phyloP scores from a whole-genome alignment of 2,888 invertebrate genomes.

The Eucriotettix oculatus region DNA sequence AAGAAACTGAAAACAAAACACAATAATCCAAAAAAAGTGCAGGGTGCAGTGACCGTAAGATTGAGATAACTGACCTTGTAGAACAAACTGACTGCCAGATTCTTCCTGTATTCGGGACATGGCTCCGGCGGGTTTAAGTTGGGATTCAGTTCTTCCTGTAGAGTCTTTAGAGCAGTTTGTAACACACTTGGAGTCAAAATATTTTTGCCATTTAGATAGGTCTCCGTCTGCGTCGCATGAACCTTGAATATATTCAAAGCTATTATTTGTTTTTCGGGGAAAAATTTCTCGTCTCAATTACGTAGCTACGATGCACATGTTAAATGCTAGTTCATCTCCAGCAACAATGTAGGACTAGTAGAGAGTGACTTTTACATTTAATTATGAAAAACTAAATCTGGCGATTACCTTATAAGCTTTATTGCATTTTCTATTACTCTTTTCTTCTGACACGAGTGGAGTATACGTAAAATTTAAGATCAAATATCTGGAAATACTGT shows the following conservation, averaged over 20 bases:
- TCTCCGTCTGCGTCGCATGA: slow-evolving; percentile 41
- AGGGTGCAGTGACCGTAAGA: background rate
- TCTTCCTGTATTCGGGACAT: slow-evolving; percentile 47
- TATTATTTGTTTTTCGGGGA: too few species aligned
- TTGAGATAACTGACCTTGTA: slow-evolving; percentile 45
- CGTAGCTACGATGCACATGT: too few species aligned
- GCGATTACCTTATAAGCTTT: too few species aligned
- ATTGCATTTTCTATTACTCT: too few species aligned
- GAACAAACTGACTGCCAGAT: slow-evolving; percentile 56
- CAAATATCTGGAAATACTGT: too few species aligned
- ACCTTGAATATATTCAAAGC: slow-evolving; percentile 19
- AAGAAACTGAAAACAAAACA: slow-evolving; percentile 29
- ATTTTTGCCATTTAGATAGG: slow-evolving; percentile 28
- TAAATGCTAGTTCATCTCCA: too few species aligned
- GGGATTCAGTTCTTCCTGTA: slow-evolving; percentile 44
- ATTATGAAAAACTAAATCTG: too few species aligned
- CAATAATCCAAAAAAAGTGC: background rate
- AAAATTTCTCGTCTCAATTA: too few species aligned
- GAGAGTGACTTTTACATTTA: too few species aligned
- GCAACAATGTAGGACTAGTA: too few species aligned
- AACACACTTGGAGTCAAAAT: slow-evolving; percentile 29
- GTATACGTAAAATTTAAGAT: too few species aligned
- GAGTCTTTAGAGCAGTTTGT: slow-evolving; percentile 30
- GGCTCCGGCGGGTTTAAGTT: slow-evolving; percentile 47
- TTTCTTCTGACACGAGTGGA: too few species aligned